These are phyloP conservation scores for Oreonectes daqikongensis DNA, from an alignment of 2,797 vertebrate species.

Conservation along the genomic window DNA sequence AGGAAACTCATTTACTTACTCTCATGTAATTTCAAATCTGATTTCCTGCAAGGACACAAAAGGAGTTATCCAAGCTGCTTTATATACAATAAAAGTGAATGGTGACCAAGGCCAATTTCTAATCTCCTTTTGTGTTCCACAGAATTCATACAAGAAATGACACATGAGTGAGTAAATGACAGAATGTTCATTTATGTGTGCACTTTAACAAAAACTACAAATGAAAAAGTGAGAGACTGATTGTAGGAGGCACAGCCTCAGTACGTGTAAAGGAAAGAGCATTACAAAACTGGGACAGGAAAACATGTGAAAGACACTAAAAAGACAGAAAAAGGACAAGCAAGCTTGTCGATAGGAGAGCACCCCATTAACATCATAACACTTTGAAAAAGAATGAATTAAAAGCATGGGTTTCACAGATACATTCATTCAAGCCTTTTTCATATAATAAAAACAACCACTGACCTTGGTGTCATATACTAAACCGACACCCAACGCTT, in stretches of 20 bases:
- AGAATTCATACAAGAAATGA: background rate
- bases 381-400: conserved; percentile 36
- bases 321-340: conserved; percentile 38
- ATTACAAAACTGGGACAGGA: conserved; percentile 28
- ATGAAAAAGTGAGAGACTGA: conserved; percentile 15
- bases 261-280: conserved; percentile 11
- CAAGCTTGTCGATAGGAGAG: conserved; percentile 25
- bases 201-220: conserved; percentile 2
- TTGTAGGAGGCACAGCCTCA: conserved; percentile 39
- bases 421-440: conserved; percentile 53
- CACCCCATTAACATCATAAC: conserved; percentile 31
- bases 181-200: background rate
- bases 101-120: background rate
- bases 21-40: background rate
- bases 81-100: background rate
- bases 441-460: conserved; percentile 42
- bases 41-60: background rate
- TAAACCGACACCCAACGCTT: conserved; percentile 43
- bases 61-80: background rate
- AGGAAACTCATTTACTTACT: background rate
- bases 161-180: background rate
- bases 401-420: conserved; percentile 37
- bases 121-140: background rate
- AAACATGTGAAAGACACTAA: conserved; percentile 6
- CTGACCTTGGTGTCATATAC: conserved; percentile 32